Evolutionary conservation across 2,113 vertebrate genomes (phyloP), one percentile per base, ranked within the genome.

Genomic region (Pandion haliaetus): DNA sequence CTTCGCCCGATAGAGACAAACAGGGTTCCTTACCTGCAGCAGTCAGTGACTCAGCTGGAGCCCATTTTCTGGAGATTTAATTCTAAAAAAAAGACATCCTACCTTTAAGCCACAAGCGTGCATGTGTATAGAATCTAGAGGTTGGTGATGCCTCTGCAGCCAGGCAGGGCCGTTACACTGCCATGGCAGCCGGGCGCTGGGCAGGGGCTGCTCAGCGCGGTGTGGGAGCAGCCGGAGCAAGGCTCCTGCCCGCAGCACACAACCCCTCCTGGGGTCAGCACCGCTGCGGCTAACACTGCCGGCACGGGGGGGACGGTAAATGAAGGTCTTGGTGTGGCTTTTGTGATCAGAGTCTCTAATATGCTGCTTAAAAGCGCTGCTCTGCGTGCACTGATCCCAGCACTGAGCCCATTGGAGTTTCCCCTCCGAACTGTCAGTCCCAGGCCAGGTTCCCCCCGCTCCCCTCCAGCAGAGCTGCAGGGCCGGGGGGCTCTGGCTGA

Each of bases 231-330:
- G 89, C 26, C 6, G 3, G 69, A 57, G 16, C 62, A 52, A 16
- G 47, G 71, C 36, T 69, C 42, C n/a, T 2, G 1, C 42, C 29
- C 1, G 2, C 9, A 1, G 32, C 49, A 31, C 24, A 4, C 6
- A 42, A 44, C 34, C 38, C 40, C 6, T 15, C n/a, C 21, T 5
- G 2, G 36, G 31, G n/a, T 6, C 7, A 1, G 62, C 57, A 42
- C 42, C 1, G 5, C 83, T 10, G 47, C 1, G 5, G 47, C 26
- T 16, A 36, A 31, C 67, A 2, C n/a, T 1, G 7, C n/a, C 2
- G 3, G 25, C 31, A 2, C 5, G 0, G 24, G 28, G 50, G 76
- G n/a, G 28, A 20, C 3, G 2, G 31, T 2, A 8, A 38, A 16
- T 2, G 20, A 38, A 32, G 77, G 66, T 18, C 80, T 72, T 7